Evolutionary conservation across 2,113 vertebrate species (phyloP).

Genomic region (Gymnobelideus leadbeateri): DNA sequence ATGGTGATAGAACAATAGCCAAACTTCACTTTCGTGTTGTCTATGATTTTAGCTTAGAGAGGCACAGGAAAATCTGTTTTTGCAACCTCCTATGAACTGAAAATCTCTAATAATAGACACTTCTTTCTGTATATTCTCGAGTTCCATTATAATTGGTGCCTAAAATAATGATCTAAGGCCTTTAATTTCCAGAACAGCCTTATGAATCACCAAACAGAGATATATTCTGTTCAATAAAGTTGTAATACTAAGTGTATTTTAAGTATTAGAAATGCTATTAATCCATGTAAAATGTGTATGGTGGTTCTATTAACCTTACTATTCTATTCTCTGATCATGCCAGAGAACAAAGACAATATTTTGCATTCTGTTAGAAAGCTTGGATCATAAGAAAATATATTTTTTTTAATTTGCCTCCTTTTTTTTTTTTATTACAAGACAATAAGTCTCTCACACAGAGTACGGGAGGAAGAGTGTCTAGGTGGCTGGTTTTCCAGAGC

Average conservation of each 20-base stretch:
- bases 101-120: background rate
- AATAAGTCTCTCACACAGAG: constrained; percentile 72
- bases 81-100: background rate
- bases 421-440: constrained; percentile 63
- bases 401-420: background rate
- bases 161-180: background rate
- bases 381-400: background rate
- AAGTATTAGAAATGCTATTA: background rate
- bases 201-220: background rate
- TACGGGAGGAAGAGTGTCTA: constrained; percentile 66
- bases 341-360: background rate
- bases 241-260: background rate
- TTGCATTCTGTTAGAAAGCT: background rate
- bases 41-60: background rate
- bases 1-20: background rate
- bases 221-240: background rate
- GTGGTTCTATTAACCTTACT: background rate
- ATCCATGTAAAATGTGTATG: background rate
- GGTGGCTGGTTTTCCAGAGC: constrained; percentile 38
- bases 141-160: background rate
- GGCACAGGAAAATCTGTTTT: background rate
- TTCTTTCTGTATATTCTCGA: background rate
- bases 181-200: background rate
- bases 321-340: background rate
- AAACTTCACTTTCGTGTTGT: background rate